Evolutionary conservation across 2,797 vertebrate species (phyloP).

Genomic region (Furcifer pardalis): DNA sequence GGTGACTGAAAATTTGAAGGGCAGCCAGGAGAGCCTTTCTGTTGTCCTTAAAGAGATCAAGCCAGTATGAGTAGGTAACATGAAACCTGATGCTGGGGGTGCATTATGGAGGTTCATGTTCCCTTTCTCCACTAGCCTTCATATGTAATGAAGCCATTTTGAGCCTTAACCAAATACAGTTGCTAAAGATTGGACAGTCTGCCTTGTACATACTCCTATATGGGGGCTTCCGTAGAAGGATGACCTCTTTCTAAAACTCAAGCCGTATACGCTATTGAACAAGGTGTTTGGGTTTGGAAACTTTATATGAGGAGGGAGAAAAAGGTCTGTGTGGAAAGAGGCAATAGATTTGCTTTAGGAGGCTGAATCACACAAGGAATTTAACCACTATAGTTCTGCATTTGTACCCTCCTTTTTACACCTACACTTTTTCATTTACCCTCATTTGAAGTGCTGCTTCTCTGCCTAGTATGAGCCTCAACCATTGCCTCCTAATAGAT

Average conservation of each 20-base stretch:
- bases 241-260: background rate
- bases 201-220: background rate
- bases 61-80: background rate
- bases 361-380: accelerated
- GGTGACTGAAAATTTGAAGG: background rate
- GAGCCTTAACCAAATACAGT: background rate
- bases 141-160: accelerated
- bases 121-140: background rate
- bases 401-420: background rate
- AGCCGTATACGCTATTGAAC: slow-evolving; percentile 6
- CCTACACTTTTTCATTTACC: background rate
- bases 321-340: background rate
- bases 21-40: background rate
- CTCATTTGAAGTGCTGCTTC: background rate
- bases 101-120: background rate
- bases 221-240: background rate
- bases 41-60: background rate
- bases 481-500: background rate
- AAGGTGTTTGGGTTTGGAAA: background rate
- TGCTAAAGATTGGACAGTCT: background rate
- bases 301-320: background rate
- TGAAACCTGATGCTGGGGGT: background rate
- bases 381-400: background rate
- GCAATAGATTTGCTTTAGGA: background rate
- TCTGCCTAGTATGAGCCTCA: background rate